Conservation (phyloP, 2,113 vertebrate genomes). For the Paracanthobrama guichenoti region DNA sequence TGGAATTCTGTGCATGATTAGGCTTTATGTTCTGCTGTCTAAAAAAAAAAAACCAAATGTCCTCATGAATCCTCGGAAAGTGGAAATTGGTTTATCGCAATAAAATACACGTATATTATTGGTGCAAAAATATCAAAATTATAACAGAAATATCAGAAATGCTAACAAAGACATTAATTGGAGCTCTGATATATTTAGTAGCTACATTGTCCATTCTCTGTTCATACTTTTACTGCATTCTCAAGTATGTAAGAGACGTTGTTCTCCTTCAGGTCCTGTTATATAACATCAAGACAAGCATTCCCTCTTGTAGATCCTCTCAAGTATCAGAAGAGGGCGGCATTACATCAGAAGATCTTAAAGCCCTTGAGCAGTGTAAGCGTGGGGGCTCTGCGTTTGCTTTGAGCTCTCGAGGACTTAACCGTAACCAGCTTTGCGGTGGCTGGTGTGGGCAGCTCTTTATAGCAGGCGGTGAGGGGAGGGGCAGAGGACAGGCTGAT, state of each 20-base stretch:
- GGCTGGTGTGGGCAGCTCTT: slow-evolving; percentile 86
- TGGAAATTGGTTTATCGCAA: not conserved
- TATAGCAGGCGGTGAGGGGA: slow-evolving; percentile 77
- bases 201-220: not conserved
- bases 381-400: slow-evolving; percentile 87
- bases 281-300: not conserved
- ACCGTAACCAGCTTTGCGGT: slow-evolving; percentile 91
- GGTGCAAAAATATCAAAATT: not conserved
- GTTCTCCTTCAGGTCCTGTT: not conserved
- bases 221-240: not conserved
- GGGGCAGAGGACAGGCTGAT: slow-evolving; percentile 61
- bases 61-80: not conserved
- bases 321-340: slow-evolving; percentile 35
- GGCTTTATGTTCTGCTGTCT: not conserved
- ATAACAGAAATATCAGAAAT: not conserved
- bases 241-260: not conserved
- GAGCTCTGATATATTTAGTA: not conserved
- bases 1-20: not conserved
- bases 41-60: not conserved
- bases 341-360: slow-evolving; percentile 84
- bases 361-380: slow-evolving; percentile 91
- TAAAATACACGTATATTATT: not conserved
- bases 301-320: not conserved
- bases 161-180: not conserved
- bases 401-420: slow-evolving; percentile 89